Percentiles rank a stretch among this genome's conserved stretches.
These are phyloP conservation scores for Mixornis gularis DNA, from an alignment of 2,113 vertebrate species.

Conservation along the genomic window DNA sequence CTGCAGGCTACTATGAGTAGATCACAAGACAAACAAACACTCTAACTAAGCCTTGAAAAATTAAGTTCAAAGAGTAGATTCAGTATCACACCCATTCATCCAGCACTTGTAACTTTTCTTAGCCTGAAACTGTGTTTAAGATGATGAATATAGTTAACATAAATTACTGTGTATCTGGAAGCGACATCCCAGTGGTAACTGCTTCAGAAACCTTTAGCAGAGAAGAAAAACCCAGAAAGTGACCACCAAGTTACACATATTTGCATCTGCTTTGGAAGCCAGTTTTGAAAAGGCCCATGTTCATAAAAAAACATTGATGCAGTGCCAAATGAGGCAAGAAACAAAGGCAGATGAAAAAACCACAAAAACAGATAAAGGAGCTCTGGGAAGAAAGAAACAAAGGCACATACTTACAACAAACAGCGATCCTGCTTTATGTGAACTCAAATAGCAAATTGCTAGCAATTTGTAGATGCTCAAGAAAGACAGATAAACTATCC, in stretches of 20 bases:
- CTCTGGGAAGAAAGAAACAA: neutral
- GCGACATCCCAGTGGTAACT: neutral
- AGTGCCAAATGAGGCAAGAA: neutral
- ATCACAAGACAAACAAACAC: slow-evolving; percentile 22
- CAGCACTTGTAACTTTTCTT: neutral
- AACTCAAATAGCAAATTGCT: neutral
- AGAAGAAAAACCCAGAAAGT: neutral
- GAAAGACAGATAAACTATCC: neutral
- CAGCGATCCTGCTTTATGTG: neutral
- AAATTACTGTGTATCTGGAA: neutral
- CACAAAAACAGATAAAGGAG: neutral
- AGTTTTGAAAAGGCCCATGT: neutral
- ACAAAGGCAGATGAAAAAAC: neutral
- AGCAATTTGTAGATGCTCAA: neutral
- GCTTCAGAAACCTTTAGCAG: neutral
- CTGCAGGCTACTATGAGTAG: neutral
- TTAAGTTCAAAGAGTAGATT: slow-evolving; percentile 23
- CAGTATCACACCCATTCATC: neutral
- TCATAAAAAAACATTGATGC: neutral
- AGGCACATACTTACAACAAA: neutral
- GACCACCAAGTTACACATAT: neutral
- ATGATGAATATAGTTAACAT: slow-evolving; percentile 14
- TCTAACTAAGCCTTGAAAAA: slow-evolving; percentile 23
- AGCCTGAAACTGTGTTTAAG: slow-evolving; percentile 19
- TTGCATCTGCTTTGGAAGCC: neutral